Evolutionary conservation across 2,113 vertebrate genomes (phyloP).

Genomic region (Vimba vimba): DNA sequence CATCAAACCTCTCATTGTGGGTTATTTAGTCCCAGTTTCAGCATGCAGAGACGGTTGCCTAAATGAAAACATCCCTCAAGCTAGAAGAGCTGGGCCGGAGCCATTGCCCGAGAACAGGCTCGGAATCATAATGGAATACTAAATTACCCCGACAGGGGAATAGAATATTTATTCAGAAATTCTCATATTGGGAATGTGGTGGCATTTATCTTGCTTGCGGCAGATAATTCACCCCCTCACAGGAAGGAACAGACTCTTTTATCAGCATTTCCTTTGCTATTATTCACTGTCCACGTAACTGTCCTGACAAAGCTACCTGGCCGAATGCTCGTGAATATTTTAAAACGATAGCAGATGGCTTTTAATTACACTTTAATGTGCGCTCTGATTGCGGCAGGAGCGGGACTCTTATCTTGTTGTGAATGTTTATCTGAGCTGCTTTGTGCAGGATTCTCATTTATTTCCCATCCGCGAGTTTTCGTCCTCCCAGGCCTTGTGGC

Average conservation of each 20-base stretch:
- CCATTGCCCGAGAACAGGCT: constrained; percentile 54
- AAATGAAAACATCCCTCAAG: constrained; percentile 62
- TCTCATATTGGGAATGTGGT: constrained; percentile 57
- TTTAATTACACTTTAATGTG: constrained; percentile 52
- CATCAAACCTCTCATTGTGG: constrained; percentile 59
- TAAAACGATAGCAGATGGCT: constrained; percentile 51
- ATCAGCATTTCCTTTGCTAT: constrained; percentile 68
- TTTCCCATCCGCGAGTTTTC: neutral
- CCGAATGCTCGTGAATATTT: constrained; percentile 55
- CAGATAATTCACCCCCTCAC: constrained; percentile 29
- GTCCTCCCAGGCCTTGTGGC: neutral
- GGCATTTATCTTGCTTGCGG: constrained; percentile 62
- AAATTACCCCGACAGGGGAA: constrained; percentile 70
- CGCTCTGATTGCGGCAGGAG: neutral
- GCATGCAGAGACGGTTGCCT: neutral
- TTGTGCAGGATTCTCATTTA: neutral
- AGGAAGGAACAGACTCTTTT: constrained; percentile 51
- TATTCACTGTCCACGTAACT: constrained; percentile 58
- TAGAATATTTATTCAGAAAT: constrained; percentile 70
- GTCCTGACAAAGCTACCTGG: constrained; percentile 56
- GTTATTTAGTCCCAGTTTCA: constrained; percentile 58
- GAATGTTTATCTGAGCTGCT: neutral
- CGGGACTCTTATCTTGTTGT: neutral
- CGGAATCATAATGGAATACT: constrained; percentile 71
- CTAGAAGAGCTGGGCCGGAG: constrained; percentile 35